Conservation (phyloP, 1,140 invertebrate species). For the Heliconius melpomene region DNA sequence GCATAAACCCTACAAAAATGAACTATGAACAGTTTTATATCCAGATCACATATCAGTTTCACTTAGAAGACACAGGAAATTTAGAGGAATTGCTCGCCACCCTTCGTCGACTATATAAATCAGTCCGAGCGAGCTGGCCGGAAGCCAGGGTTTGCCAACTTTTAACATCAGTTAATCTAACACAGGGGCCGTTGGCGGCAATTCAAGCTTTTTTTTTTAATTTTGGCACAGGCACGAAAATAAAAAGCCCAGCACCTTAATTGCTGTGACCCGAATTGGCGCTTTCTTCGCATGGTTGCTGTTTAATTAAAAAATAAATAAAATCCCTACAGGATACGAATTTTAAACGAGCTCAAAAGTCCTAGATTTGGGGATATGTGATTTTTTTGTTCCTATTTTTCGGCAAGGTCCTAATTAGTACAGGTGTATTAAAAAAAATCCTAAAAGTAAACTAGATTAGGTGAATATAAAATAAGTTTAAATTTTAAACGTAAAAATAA, state of each 20-base stretch:
- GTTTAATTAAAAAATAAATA: slow-evolving; percentile 42
- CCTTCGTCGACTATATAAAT: slow-evolving; percentile 31
- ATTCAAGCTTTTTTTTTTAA: slow-evolving; percentile 49
- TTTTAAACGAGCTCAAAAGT: slow-evolving; percentile 28
- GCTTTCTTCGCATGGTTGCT: slow-evolving; percentile 36
- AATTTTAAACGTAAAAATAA: no score
- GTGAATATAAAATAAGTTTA: no score
- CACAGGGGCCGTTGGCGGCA: slow-evolving; percentile 38
- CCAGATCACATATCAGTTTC: slow-evolving; percentile 18
- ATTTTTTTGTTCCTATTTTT: not conserved
- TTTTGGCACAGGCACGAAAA: slow-evolving; percentile 50
- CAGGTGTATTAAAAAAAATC: not conserved
- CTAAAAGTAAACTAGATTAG: not conserved
- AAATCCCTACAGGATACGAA: slow-evolving; percentile 24
- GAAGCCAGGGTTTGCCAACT: slow-evolving; percentile 36
- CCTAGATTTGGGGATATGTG: not conserved
- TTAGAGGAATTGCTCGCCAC: slow-evolving; percentile 8
- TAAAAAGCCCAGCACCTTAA: slow-evolving; percentile 49
- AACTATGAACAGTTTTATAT: not conserved
- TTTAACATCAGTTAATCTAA: slow-evolving; percentile 42
- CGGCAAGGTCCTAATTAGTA: not conserved
- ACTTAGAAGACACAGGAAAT: slow-evolving; percentile 31
- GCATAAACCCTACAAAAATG: no score
- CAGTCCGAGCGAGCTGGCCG: slow-evolving; percentile 29
- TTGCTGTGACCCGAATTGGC: slow-evolving; percentile 48